phyloP scores from a whole-genome alignment of 2,113 vertebrate genomes.

The Tichodroma muraria region DNA sequence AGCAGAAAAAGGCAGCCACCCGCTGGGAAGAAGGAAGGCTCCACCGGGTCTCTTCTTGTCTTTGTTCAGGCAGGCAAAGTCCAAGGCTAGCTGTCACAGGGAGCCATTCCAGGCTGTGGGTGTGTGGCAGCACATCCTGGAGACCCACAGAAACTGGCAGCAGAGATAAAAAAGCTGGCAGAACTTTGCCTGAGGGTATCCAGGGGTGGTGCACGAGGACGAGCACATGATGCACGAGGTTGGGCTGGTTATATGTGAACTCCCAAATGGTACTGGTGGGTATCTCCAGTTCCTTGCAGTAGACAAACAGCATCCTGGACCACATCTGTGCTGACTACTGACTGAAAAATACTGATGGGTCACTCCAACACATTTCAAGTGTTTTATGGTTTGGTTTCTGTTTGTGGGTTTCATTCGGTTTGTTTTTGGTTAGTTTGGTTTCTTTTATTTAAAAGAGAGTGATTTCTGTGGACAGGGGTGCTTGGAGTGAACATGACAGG shows the following conservation, averaged over 20 bases:
- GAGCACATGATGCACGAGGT: accelerated
- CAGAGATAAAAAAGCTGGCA: neutral
- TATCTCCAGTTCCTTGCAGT: neutral
- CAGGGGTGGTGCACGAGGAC: accelerated
- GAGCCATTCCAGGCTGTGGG: neutral
- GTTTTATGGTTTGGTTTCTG: neutral
- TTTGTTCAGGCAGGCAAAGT: neutral
- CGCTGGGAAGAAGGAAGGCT: neutral
- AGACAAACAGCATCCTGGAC: neutral
- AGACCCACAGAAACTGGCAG: neutral
- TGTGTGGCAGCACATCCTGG: neutral
- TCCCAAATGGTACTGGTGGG: neutral
- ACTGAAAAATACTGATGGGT: neutral
- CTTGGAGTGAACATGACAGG: neutral
- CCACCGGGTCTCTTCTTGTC: neutral
- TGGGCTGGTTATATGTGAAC: neutral
- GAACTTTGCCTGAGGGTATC: neutral
- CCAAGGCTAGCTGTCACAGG: neutral
- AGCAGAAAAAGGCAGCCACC: neutral
- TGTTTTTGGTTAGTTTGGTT: neutral
- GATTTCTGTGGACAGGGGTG: neutral
- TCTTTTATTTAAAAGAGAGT: neutral
- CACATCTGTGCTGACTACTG: neutral
- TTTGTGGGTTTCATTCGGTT: neutral
- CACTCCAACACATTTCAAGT: neutral